phyloP scores from a whole-genome alignment of 2,888 invertebrate genomes.

The Bhutanitis thaidina region DNA sequence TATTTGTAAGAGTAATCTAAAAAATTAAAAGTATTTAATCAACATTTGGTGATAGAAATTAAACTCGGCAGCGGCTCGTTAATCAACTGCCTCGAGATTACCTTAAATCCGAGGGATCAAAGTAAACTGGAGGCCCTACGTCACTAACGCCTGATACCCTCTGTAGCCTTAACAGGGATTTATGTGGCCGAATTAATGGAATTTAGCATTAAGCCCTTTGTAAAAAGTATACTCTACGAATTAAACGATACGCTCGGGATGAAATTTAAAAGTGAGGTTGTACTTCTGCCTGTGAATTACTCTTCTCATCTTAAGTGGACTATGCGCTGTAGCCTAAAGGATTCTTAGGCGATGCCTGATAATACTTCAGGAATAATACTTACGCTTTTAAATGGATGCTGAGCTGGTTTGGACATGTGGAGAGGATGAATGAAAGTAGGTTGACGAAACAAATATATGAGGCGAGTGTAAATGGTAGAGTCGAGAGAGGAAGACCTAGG shows the following conservation, averaged over 20 bases:
- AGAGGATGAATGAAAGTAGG: no score
- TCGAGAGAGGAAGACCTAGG: no score
- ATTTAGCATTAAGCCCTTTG: constrained; percentile 50
- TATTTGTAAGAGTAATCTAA: no score
- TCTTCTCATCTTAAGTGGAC: no score
- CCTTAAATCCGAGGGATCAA: constrained; percentile 22
- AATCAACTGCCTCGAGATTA: constrained; percentile 21
- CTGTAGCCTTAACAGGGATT: constrained; percentile 45
- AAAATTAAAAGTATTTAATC: constrained; percentile 6
- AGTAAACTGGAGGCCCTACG: constrained; percentile 22
- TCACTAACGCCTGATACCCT: constrained; percentile 22
- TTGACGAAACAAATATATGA: no score
- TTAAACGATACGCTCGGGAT: constrained; percentile 21
- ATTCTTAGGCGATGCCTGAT: no score
- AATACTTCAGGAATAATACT: no score
- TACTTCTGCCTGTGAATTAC: no score
- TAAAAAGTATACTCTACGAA: constrained; percentile 38
- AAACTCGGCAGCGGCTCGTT: constrained; percentile 17
- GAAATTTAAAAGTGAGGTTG: neutral
- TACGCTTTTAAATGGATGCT: no score
- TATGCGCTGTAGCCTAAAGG: no score
- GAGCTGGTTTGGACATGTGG: no score
- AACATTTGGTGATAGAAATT: constrained; percentile 20
- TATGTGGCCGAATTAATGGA: constrained; percentile 55
- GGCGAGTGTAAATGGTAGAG: no score